Evolutionary conservation across 2,113 vertebrate species (phyloP).

Genomic region (Addax nasomaculatus): DNA sequence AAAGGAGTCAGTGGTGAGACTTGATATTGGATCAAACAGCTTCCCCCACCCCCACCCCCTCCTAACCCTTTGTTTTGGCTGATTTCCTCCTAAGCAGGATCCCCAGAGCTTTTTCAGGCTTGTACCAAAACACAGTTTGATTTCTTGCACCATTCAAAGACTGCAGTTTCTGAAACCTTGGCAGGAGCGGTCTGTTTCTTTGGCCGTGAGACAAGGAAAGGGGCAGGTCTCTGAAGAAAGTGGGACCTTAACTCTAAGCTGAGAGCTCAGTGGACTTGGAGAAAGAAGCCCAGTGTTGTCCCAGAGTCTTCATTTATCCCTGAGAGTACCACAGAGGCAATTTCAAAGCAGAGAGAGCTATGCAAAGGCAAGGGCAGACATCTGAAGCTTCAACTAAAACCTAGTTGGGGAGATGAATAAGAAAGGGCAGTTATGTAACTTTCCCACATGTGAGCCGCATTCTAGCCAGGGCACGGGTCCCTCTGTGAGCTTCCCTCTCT

Average conservation of each 20-base stretch:
- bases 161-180: conserved; percentile 47
- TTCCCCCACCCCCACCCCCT: neutral
- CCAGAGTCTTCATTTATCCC: neutral
- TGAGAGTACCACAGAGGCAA: neutral
- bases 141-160: conserved; percentile 42
- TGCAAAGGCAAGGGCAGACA: neutral
- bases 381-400: neutral
- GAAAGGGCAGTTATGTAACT: neutral
- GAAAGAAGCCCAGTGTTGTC: neutral
- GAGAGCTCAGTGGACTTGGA: neutral
- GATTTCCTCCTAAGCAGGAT: neutral
- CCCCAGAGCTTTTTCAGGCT: conserved; percentile 27
- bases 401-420: neutral
- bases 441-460: neutral
- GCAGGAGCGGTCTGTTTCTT: neutral
- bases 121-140: conserved; percentile 43
- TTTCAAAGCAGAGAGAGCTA: neutral
- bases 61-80: neutral
- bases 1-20: neutral
- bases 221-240: conserved; percentile 33
- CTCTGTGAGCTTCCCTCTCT: neutral
- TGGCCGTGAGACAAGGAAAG: conserved; percentile 33
- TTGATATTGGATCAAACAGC: neutral
- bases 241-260: neutral
- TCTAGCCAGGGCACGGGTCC: neutral